phyloP scores from a whole-genome alignment of 2,888 invertebrate genomes.

The Habrosyne pyritoides region DNA sequence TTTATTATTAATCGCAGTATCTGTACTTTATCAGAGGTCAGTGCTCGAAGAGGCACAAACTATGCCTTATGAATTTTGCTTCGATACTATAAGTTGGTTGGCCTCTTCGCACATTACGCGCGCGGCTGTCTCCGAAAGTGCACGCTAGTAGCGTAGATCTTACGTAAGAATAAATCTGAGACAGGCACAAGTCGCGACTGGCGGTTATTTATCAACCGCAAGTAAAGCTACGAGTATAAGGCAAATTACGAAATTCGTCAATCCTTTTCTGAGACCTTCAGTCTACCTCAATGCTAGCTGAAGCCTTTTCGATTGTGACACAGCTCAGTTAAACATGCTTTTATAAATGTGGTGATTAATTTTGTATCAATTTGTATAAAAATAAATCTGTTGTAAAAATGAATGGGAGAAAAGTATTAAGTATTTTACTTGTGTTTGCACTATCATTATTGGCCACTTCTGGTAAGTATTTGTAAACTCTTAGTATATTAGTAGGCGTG shows the following conservation, averaged over 20 bases:
- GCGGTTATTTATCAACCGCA: constrained; percentile 48
- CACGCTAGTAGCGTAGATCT: constrained; percentile 57
- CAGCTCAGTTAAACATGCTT: constrained; percentile 54
- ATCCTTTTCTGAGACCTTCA: constrained; percentile 64
- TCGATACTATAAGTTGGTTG: constrained; percentile 25
- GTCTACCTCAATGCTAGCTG: constrained; percentile 61
- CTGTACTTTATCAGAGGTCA: constrained; percentile 19
- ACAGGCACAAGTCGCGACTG: constrained; percentile 32
- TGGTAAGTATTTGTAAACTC: constrained; percentile 49
- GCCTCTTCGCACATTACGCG: constrained; percentile 63
- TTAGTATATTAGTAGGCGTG: not conserved
- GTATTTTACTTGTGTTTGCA: constrained; percentile 49
- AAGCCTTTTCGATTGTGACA: constrained; percentile 58
- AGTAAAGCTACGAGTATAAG: constrained; percentile 49
- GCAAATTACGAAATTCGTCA: constrained; percentile 61
- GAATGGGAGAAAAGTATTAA: constrained; percentile 49
- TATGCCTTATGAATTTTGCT: not conserved
- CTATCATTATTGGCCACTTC: constrained; percentile 51
- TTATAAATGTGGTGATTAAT: constrained; percentile 57
- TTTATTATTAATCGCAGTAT: too few relatives aligned
- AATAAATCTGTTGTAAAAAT: constrained; percentile 46
- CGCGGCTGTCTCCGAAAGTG: constrained; percentile 64
- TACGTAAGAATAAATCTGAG: constrained; percentile 46
- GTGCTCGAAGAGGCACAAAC: not conserved
- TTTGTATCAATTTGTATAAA: constrained; percentile 40